A percentile compares a stretch with the other conserved stretches of the same genome.
phyloP scores from a whole-genome alignment of 1,140 invertebrate genomes.

The Helicoverpa armigera region DNA sequence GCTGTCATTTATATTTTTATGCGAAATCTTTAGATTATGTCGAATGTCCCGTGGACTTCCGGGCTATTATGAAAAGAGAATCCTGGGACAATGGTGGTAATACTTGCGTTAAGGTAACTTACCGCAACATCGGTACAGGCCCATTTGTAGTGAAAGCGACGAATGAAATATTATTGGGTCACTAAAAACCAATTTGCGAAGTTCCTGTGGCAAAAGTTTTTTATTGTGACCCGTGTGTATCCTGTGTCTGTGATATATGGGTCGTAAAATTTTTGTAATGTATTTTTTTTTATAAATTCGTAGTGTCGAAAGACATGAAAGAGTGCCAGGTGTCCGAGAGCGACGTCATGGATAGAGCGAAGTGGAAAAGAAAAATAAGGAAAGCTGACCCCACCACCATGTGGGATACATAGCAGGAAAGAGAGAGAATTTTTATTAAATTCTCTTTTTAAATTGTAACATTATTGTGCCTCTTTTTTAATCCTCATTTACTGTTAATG shows the following conservation, averaged over 20 bases:
- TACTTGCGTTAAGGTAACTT: constrained; percentile 56
- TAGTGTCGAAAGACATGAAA: too few species aligned
- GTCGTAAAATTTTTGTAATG: background rate
- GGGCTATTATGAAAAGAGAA: constrained; percentile 68
- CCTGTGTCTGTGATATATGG: constrained; percentile 12
- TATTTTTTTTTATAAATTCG: background rate
- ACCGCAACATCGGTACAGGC: constrained; percentile 61
- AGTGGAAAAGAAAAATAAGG: too few species aligned
- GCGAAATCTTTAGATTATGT: constrained; percentile 61
- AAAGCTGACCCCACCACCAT: too few species aligned
- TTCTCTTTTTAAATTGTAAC: too few species aligned
- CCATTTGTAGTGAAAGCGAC: constrained; percentile 37
- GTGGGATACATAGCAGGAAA: too few species aligned
- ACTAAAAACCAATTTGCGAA: constrained; percentile 41
- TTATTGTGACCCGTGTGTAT: constrained; percentile 14
- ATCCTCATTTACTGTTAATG: too few species aligned
- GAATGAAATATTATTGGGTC: constrained; percentile 48
- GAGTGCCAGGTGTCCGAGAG: too few species aligned
- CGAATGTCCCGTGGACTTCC: constrained; percentile 70
- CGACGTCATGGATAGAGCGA: too few species aligned
- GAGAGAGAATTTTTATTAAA: too few species aligned
- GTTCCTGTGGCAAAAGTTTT: constrained; percentile 12
- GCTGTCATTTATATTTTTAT: constrained; percentile 76
- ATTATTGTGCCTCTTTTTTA: too few species aligned
- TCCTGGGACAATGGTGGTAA: constrained; percentile 56